Percentiles rank a stretch among this genome's conserved stretches.
These are phyloP conservation scores for Dipodomys spectabilis DNA, from an alignment of 2,113 vertebrate genomes.

Conservation along the genomic window DNA sequence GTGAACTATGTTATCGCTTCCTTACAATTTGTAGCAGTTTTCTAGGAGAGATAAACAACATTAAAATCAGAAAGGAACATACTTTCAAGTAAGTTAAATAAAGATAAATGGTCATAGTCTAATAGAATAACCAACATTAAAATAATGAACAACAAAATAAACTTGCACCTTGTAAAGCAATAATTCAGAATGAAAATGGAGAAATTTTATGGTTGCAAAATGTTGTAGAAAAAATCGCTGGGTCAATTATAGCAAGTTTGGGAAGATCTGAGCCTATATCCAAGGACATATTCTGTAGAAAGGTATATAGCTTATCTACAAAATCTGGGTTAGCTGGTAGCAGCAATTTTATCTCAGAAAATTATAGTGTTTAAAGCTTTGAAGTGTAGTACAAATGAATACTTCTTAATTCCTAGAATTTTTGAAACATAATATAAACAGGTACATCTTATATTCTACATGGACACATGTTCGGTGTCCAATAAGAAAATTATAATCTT, in stretches of 20 bases:
- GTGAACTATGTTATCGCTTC: not conserved
- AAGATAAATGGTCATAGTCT: not conserved
- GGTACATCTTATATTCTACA: not conserved
- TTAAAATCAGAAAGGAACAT: not conserved
- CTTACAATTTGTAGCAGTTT: not conserved
- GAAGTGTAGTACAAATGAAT: not conserved
- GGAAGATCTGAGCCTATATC: not conserved
- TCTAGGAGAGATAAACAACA: not conserved
- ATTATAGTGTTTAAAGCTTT: slow-evolving; percentile 13
- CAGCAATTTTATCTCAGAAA: not conserved
- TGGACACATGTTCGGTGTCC: too few species aligned
- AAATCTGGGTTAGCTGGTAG: not conserved
- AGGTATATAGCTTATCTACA: not conserved
- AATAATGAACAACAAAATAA: not conserved
- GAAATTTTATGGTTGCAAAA: not conserved
- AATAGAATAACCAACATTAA: not conserved
- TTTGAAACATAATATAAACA: not conserved
- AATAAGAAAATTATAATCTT: not conserved
- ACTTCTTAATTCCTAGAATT: slow-evolving; percentile 2
- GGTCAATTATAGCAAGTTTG: not conserved
- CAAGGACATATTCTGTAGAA: not conserved
- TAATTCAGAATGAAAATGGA: not conserved
- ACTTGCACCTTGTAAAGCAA: not conserved
- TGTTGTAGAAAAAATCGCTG: not conserved
- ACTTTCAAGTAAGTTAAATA: slow-evolving; percentile 2